Evolutionary conservation across 64 coral and sea anemone species (phyloP).

Genomic region (Catalaphyllia jardinei): DNA sequence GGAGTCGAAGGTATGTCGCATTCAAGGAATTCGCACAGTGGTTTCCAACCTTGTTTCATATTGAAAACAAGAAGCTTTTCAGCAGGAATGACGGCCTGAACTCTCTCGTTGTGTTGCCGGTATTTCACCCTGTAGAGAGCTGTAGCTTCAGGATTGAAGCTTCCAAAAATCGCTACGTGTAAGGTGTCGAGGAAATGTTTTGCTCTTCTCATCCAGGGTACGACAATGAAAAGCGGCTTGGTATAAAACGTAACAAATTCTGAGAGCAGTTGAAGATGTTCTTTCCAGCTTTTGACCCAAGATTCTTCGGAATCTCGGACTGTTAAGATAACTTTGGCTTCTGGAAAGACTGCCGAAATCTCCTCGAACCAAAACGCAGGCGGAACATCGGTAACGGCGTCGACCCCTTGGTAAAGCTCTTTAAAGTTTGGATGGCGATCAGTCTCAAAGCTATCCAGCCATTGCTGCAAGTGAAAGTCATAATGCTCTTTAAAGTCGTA

Average conservation of each 20-base stretch:
- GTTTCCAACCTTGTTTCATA: too few species aligned
- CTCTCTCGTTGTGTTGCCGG: too few species aligned
- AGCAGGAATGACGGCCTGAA: too few species aligned
- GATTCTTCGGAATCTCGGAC: constrained; percentile 11
- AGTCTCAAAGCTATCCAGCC: constrained; percentile 4
- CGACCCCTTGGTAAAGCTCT: constrained; percentile 15
- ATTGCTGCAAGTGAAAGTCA: not conserved
- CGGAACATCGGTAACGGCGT: constrained; percentile 27
- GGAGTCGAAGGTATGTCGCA: too few species aligned
- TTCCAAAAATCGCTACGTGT: not conserved
- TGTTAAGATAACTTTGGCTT: constrained; percentile 18
- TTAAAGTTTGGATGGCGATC: constrained; percentile 21
- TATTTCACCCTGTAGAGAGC: too few species aligned
- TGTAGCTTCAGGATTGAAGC: not conserved
- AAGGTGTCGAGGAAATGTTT: not conserved
- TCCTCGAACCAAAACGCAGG: constrained; percentile 12
- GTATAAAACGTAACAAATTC: too few species aligned
- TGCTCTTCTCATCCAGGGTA: not conserved
- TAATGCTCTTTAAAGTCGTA: constrained; percentile 3
- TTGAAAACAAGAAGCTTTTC: too few species aligned
- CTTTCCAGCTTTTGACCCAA: constrained; percentile 22
- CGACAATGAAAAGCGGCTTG: not conserved
- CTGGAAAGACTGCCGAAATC: constrained; percentile 4
- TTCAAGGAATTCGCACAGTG: too few species aligned
- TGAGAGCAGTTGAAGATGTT: not conserved